Evolutionary conservation across 2,113 vertebrate genomes (phyloP).

Genomic region (Panurus biarmicus): DNA sequence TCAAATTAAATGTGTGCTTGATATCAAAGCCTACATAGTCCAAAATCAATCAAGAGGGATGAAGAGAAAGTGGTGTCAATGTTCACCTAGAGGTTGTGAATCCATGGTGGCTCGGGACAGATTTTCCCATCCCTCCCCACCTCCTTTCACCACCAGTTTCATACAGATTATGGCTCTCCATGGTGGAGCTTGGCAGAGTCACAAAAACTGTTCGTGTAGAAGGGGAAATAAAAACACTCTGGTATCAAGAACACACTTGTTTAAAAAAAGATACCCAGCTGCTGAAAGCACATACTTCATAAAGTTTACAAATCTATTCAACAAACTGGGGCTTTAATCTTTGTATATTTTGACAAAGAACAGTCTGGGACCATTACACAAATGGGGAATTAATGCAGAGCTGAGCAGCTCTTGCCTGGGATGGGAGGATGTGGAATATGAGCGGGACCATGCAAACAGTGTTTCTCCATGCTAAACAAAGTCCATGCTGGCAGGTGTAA

Average conservation of each 20-base stretch:
- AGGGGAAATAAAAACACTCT: neutral
- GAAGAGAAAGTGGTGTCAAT: neutral
- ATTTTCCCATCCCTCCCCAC: neutral
- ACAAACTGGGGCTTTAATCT: constrained; percentile 1
- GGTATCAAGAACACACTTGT: neutral
- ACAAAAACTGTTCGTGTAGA: neutral
- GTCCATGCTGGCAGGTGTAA: neutral
- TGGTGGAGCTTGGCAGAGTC: neutral
- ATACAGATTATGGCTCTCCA: neutral
- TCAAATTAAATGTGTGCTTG: neutral
- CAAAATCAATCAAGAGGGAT: neutral
- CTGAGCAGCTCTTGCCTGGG: neutral
- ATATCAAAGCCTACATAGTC: neutral
- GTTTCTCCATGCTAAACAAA: neutral
- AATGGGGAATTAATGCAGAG: neutral
- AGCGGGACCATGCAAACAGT: neutral
- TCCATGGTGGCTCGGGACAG: neutral
- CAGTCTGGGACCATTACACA: neutral
- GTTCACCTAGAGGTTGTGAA: neutral
- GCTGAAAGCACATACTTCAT: constrained; percentile 4
- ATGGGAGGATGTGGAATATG: neutral
- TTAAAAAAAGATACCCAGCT: constrained; percentile 27
- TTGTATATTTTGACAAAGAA: constrained; percentile 3
- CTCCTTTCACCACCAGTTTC: neutral
- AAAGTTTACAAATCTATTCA: constrained; percentile 4